Base-by-base conservation (phyloP, 2,888 invertebrate genomes). In the Dryobotodes eremita region DNA sequence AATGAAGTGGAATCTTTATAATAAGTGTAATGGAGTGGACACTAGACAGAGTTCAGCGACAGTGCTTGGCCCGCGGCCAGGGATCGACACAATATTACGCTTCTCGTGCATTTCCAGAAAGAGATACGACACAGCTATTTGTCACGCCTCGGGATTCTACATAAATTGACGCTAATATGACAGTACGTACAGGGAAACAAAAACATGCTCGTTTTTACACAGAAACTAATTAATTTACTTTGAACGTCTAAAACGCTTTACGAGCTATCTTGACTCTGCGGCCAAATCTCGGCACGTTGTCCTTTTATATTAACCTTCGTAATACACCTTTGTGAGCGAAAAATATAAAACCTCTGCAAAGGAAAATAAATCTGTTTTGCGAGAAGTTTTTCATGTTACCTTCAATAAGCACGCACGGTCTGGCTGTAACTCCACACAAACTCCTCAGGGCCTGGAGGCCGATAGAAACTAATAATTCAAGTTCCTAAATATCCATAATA, bases 1-100 rank as follows among this genome's bases (percentile, higher is more conserved):
- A 87, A 85, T 85, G 85, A 86, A 86, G 77, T 81, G 71, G 77
- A 83, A 85, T 84, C 71, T 77, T 76, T 81, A 77, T 87, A 88
- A 85, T 86, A 86, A 88, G 85, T 85, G 76, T 86, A 88, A 87
- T 89, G 82, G 88, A 90, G 89, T 89, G 89, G 90, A 90, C 88
- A 86, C 86, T 79, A 85, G 86, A 87, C 88, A 88, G 88, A 89
- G 89, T 91, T 89, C 87, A 88, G 82, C 79, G 84, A 88, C 77
- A 83, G 80, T 82, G 88, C 86, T 92, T 94, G 94, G 94, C 92
- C 75, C 53, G 72, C 71, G 50, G 93, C 94, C 94, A 94, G 90
- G 88, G 87, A 92, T 92, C 83, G 86, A 87, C 86, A 85, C 84
- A 89, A 91, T 92, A 91, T 90, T 89, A 89, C 88, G 84, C 87